Conservation (phyloP, 1,140 invertebrate genomes). For the Agrypnia vestita region DNA sequence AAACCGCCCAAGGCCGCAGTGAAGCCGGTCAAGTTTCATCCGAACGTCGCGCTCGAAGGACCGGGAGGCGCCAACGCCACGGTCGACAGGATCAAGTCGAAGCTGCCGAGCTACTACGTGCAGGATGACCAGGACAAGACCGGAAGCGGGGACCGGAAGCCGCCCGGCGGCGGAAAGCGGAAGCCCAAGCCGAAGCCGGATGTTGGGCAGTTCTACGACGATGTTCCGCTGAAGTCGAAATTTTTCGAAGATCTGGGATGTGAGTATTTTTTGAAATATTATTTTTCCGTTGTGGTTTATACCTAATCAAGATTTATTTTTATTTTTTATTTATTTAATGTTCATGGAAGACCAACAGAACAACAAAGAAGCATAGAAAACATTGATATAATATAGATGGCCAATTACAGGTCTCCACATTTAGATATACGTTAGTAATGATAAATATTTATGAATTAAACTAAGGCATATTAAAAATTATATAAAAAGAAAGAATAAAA, state of each 20-base stretch:
- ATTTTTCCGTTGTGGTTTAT: neutral
- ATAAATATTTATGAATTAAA: too few species aligned
- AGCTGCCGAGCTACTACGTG: conserved; percentile 40
- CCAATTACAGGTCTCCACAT: too few species aligned
- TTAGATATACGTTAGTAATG: too few species aligned
- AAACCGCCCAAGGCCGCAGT: conserved; percentile 19
- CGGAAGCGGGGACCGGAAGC: neutral
- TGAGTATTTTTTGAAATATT: conserved; percentile 66
- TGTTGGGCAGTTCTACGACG: conserved; percentile 58
- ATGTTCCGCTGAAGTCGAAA: conserved; percentile 65
- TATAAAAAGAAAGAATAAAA: too few species aligned
- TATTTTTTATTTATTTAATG: too few species aligned
- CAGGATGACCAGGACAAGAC: conserved; percentile 17
- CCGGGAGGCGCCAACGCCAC: neutral
- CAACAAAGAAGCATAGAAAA: too few species aligned
- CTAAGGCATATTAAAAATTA: too few species aligned
- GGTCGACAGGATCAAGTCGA: conserved; percentile 10
- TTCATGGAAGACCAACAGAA: too few species aligned
- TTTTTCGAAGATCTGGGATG: conserved; percentile 75
- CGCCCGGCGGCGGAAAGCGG: conserved; percentile 1
- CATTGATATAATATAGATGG: too few species aligned
- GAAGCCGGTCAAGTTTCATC: conserved; percentile 39
- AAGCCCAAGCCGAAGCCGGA: conserved; percentile 41
- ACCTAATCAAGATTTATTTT: too few species aligned
- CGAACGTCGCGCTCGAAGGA: conserved; percentile 2